Evolutionary conservation across 2,113 vertebrate species (phyloP), one percentile per base, ranked within the genome.

Genomic region (Calyptomena viridis): DNA sequence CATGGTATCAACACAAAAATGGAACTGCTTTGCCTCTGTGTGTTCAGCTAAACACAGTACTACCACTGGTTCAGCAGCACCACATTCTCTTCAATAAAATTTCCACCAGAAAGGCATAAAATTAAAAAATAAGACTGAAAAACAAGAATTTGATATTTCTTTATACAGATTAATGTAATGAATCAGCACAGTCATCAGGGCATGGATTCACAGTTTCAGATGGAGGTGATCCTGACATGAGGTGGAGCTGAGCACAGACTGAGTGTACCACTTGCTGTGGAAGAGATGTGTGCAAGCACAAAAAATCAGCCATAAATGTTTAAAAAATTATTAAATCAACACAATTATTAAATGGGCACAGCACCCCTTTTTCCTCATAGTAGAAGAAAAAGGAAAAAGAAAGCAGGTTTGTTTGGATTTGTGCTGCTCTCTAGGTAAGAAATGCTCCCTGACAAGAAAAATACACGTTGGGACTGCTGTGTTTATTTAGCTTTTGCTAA

Each of bases 401-500:
- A 31, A 16, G 6, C 1, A 6, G 15, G 8, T 33, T 42, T 60
- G 8, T 21, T 20, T 44, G 2, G 30, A 30, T 52, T 21, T 30
- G 30, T 10, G 3, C 28, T 28, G 24, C 14, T 83, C 27, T 37
- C 0, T 4, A 21, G n/a, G 30, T 4, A 63, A 46, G 25, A 86
- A 73, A 27, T 24, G 33, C 30, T 52, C 31, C 12, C 25, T 63
- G 13, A 28, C 72, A n/a, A 44, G 42, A 35, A 21, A 56, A 87
- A 28, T 8, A 8, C 5, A 7, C 0, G 0, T 1, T 1, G 42
- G 23, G 13, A 35, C 2, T 0, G 0, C 23, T 23, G 9, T 9
- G 6, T 59, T 83, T 42, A 31, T 87, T 63, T 25, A 35, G 5
- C 9, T 82, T 50, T 44, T 40, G 8, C 16, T 16, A 7, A 75